Evolutionary conservation across 1,140 invertebrate species (phyloP), one percentile per base, ranked within the genome.

Genomic region (Dinoponera quadriceps): DNA sequence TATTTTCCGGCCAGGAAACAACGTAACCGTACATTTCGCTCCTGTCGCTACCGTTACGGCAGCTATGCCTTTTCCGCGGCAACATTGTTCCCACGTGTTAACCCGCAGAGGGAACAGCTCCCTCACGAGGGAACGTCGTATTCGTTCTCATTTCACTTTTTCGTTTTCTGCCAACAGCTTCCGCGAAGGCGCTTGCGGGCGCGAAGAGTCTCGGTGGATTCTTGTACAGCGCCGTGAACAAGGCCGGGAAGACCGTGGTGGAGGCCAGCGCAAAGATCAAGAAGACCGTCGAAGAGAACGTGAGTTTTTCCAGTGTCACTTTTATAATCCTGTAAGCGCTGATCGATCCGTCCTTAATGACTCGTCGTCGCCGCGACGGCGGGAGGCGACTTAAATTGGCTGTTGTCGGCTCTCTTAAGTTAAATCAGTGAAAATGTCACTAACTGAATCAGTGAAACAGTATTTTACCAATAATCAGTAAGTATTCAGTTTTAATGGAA

Each of bases 211-310:
- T 99, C 92, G 98, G 98, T 88, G 98, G 96, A 93, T 98, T 98
- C 94, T 95, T 98, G 82, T 98, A 97, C 94, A 98, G 97, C 87
- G 97, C 97, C 85, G 97, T 98, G 48, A 98, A 97, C 93, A 98
- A 98, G 95, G 98, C 98, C 74, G 97, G 97, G 25, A 96, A 96
- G 91, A 96, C 96, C 59, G 96, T 97, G 0, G 96, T 95, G 72
- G 96, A 97, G 93, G 97, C 97, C 83, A 96, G 97, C 77, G 98
- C 96, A 85, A 98, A 99, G 94, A 97, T 99, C 89, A 99, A 99
- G 95, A 98, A 98, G 94, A 98, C 97, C 89, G 98, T 99, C 78
- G 98, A 99, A 94, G 98, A 99, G 95, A 99, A 98, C 94, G 98
- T 99, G 94, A 97, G 97, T 96, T 33, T 33, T 85, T 65, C 7